Evolutionary conservation across 23 tunicate genomes (phyloP).

Genomic region (Styela clava): DNA sequence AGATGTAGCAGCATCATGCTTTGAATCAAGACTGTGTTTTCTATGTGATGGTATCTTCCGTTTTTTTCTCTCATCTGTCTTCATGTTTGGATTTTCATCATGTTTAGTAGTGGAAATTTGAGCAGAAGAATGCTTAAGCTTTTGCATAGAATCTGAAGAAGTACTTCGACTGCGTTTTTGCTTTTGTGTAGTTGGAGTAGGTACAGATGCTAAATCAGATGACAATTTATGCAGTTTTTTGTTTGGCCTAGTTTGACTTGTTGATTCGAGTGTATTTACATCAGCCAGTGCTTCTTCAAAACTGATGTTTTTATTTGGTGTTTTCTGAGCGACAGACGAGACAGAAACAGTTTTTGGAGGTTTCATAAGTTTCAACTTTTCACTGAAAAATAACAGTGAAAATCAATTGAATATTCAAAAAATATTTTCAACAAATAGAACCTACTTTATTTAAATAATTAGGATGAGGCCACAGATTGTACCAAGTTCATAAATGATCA

Average conservation of each 20-base stretch:
- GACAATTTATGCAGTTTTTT: not conserved
- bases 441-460: too few relatives aligned
- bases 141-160: not conserved
- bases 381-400: not conserved
- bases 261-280: not conserved
- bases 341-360: not conserved
- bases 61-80: not conserved
- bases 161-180: not conserved
- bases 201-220: not conserved
- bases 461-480: too few relatives aligned
- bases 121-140: not conserved
- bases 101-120: not conserved
- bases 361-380: not conserved
- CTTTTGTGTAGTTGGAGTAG: not conserved
- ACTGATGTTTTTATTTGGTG: not conserved
- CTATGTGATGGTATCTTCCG: not conserved
- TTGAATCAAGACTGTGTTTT: not conserved
- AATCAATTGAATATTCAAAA: too few relatives aligned
- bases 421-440: too few relatives aligned
- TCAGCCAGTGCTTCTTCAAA: conserved; percentile 14
- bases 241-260: not conserved
- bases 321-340: not conserved
- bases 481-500: too few relatives aligned
- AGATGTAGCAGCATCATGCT: not conserved
- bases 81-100: not conserved